These are phyloP conservation scores for Ariopsis seemanni DNA, from an alignment of 2,113 vertebrate genomes.

Conservation along the genomic window DNA sequence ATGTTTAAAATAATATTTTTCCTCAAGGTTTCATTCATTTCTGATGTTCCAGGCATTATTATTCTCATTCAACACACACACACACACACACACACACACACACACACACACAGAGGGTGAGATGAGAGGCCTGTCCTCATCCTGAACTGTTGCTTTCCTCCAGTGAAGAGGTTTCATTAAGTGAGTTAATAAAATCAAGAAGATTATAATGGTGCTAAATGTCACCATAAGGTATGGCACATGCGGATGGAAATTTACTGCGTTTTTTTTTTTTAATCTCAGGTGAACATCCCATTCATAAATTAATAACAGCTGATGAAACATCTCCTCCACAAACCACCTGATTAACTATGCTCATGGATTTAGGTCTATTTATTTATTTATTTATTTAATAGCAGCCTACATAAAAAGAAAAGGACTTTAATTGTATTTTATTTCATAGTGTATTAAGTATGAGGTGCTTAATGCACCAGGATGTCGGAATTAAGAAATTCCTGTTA, in stretches of 20 bases:
- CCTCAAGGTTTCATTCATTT: slow-evolving; percentile 6
- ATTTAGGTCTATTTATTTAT: too few species aligned
- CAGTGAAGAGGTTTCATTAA: background rate
- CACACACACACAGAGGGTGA: background rate
- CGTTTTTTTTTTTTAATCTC: background rate
- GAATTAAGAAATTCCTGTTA: background rate
- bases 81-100: background rate
- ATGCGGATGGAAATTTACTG: background rate
- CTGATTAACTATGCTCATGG: background rate
- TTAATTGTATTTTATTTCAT: background rate
- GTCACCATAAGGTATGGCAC: background rate
- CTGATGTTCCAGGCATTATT: slow-evolving; percentile 15
- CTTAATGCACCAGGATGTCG: background rate
- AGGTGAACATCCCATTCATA: background rate
- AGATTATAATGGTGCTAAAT: background rate
- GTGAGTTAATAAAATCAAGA: background rate
- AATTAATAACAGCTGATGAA: background rate
- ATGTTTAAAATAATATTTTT: slow-evolving; percentile 29
- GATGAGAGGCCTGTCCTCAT: background rate
- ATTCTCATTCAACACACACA: slow-evolving; percentile 21
- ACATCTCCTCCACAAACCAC: background rate
- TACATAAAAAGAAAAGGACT: background rate
- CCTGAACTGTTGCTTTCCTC: background rate
- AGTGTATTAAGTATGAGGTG: background rate
- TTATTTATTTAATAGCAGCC: background rate